Conservation (phyloP, 2,113 vertebrate genomes). For the Spermophilus dauricus region DNA sequence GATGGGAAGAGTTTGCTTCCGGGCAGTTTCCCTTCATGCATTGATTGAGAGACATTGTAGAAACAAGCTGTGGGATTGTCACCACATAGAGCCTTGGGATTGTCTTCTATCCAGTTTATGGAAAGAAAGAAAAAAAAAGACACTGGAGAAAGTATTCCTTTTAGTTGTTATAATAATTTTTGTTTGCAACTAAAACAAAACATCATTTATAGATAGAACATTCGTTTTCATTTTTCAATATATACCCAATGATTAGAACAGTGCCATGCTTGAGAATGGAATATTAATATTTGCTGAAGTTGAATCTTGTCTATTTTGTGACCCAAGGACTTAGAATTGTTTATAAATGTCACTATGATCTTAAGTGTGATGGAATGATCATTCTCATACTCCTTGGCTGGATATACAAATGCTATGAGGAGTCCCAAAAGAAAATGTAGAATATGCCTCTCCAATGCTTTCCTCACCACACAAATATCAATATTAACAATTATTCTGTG, state of each 20-base stretch:
- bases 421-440: neutral
- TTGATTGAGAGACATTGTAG: no score
- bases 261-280: neutral
- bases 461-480: neutral
- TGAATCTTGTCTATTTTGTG: neutral
- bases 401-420: neutral
- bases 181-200: neutral
- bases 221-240: neutral
- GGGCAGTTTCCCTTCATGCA: neutral
- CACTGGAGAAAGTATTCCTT: neutral
- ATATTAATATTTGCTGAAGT: neutral
- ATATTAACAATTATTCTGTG: neutral
- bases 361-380: neutral
- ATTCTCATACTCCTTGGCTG: neutral
- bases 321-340: neutral
- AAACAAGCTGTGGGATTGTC: neutral
- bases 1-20: neutral
- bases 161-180: neutral
- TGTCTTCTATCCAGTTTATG: neutral
- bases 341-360: neutral
- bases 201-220: neutral
- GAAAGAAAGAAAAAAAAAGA: neutral
- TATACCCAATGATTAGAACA: neutral
- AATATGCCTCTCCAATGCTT: neutral
- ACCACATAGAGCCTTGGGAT: neutral